These are phyloP conservation scores for Venturia canescens DNA, from an alignment of 1,140 invertebrate species.

Conservation along the genomic window DNA sequence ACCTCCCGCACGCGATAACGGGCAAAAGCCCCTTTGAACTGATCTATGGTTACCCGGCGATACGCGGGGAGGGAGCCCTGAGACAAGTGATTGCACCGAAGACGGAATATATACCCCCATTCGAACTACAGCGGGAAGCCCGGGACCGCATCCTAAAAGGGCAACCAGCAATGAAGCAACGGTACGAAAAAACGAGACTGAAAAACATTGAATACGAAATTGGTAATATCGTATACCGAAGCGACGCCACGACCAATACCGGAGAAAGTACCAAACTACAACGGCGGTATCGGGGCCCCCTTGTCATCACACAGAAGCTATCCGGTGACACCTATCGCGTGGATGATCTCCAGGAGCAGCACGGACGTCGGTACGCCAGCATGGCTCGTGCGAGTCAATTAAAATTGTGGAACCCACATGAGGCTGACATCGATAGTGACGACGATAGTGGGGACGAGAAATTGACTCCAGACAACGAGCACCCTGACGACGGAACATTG, in stretches of 20 bases:
- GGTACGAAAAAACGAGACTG: not conserved
- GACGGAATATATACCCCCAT: not conserved
- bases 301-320: not conserved
- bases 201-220: slow-evolving; percentile 16
- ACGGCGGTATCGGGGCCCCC: slow-evolving; percentile 1
- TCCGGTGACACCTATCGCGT: slow-evolving; percentile 42
- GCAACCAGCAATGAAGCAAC: not conserved
- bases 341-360: not conserved
- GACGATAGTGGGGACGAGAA: not conserved
- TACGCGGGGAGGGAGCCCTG: not conserved
- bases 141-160: no score
- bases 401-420: slow-evolving; percentile 32
- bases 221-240: slow-evolving; percentile 43
- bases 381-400: slow-evolving; percentile 46
- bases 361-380: slow-evolving; percentile 6
- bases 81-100: not conserved
- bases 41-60: not conserved
- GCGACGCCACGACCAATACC: no score
- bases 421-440: not conserved
- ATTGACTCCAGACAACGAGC: not conserved
- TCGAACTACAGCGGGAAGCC: not conserved
- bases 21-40: slow-evolving; percentile 18
- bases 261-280: slow-evolving; percentile 43
- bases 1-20: not conserved
- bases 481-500: slow-evolving; percentile 12